A percentile compares a stretch with the other conserved stretches of the same genome.
phyloP scores from a whole-genome alignment of 2,888 invertebrate genomes.

The Creontiades dilutus region DNA sequence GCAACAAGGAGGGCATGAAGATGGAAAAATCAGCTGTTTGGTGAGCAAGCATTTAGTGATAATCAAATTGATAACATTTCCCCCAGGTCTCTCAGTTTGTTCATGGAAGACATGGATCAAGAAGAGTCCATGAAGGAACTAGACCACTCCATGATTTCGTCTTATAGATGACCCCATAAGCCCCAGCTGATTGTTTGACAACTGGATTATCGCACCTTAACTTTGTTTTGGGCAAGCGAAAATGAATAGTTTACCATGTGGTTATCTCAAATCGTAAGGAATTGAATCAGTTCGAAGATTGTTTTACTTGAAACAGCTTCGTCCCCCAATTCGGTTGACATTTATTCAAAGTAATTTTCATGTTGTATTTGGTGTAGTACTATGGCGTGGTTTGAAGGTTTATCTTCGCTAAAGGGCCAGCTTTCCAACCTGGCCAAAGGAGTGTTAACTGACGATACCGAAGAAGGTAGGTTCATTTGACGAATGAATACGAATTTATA shows the following conservation, averaged over 20 bases:
- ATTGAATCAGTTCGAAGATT: neutral
- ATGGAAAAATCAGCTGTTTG: neutral
- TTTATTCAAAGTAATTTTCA: neutral
- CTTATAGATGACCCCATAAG: too few relatives aligned
- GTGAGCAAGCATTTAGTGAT: neutral
- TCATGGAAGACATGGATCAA: neutral
- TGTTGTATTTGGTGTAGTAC: neutral
- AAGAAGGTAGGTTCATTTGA: slow-evolving; percentile 46
- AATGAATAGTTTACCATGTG: neutral
- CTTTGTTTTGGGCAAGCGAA: neutral
- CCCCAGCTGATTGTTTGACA: neutral
- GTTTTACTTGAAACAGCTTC: neutral
- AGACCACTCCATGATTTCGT: neutral
- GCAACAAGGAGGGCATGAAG: neutral
- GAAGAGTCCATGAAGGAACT: neutral
- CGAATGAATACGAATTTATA: too few relatives aligned
- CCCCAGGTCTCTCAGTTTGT: too few relatives aligned
- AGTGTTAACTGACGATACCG: slow-evolving; percentile 81
- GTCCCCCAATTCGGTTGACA: neutral
- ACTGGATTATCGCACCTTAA: too few relatives aligned
- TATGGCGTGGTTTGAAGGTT: slow-evolving; percentile 80
- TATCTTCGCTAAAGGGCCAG: slow-evolving; percentile 88
- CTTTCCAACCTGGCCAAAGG: slow-evolving; percentile 92
- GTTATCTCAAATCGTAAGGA: neutral
- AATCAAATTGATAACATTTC: neutral